Percentiles rank a stretch among this genome's conserved stretches.
These are phyloP conservation scores for Apodemia mormo DNA, from an alignment of 2,888 invertebrate species.

Conservation along the genomic window DNA sequence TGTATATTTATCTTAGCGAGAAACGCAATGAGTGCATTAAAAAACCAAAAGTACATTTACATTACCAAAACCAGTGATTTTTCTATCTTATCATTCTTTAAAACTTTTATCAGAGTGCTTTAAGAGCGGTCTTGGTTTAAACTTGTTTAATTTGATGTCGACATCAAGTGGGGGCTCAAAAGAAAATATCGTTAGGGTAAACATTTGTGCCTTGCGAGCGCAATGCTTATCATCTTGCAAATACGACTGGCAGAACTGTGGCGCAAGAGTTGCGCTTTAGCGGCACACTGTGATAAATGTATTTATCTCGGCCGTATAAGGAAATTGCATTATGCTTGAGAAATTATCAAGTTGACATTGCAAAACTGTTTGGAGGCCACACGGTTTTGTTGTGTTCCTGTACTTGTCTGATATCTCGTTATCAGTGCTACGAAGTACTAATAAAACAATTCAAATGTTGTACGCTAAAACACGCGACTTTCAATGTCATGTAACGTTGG, in stretches of 20 bases:
- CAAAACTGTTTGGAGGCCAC: slow-evolving; percentile 14
- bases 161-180: slow-evolving; percentile 66
- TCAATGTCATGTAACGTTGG: too few species aligned
- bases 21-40: slow-evolving; percentile 8
- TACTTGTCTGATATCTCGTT: background rate
- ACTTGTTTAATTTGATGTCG: slow-evolving; percentile 76
- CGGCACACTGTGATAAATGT: slow-evolving; percentile 38
- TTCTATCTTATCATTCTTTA: slow-evolving; percentile 48
- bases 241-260: slow-evolving; percentile 49
- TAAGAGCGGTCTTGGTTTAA: slow-evolving; percentile 55
- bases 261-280: slow-evolving; percentile 35
- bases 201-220: slow-evolving; percentile 64
- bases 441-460: too few species aligned
- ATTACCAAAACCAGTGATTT: slow-evolving; percentile 34
- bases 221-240: slow-evolving; percentile 57
- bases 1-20: background rate
- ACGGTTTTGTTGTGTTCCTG: background rate
- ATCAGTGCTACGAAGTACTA: background rate
- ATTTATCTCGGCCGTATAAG: slow-evolving; percentile 40
- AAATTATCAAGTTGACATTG: slow-evolving; percentile 21
- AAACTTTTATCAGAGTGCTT: slow-evolving; percentile 65
- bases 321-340: slow-evolving; percentile 33
- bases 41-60: slow-evolving; percentile 26
- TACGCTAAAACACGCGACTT: too few species aligned
- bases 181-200: slow-evolving; percentile 74